Base-by-base conservation (phyloP, 2,888 invertebrate species). In the Tridacna crocea region DNA sequence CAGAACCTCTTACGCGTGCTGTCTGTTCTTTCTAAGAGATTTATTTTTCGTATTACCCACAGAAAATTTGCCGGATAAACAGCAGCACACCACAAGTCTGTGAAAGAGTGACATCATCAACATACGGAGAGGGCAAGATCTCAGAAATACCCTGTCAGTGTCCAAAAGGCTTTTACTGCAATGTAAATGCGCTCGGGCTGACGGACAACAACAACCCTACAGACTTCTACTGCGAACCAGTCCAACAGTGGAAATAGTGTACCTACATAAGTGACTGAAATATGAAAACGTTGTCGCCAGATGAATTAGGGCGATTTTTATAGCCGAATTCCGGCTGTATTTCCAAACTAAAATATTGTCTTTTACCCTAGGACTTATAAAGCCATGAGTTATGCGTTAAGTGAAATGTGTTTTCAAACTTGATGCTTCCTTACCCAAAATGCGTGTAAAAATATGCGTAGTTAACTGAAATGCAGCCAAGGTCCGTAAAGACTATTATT, bases 141-240 rank as follows among this genome's bases (percentile, higher is more conserved):
- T 77, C 81, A 0, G 84, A 79, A 36, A 48, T 84, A 22, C 84
- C 79, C 0, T 84, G 84, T 48, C 73, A 72, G n/a, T 84, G 84
- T 77, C 84, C 84, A 26, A 60, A 51, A 17, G 77, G 75, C 11
- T 81, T 79, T 36, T 19, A 68, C 47, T 84, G 84, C 73, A 58
- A 65, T 19, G 58, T 74, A 1, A 65, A 77, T 47, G 27, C 74
- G 0, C 22, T 47, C 8, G 51, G 66, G n/a, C 19, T 72, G 3
- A 15, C 55, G 4, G 46, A 46, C 15, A 26, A 58, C 27, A 74
- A 72, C n/a, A 60, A 27, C 6, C 55, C 75, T 24, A 65, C 72
- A n/a, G 78, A 83, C 12, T 83, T 80, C 47, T 58, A 72, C 22
- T 83, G 83, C 66, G 70, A 79, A 11, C 61, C 68, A 55, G 46